phyloP scores from a whole-genome alignment of 2,888 invertebrate genomes.

The Orgyia antiqua region DNA sequence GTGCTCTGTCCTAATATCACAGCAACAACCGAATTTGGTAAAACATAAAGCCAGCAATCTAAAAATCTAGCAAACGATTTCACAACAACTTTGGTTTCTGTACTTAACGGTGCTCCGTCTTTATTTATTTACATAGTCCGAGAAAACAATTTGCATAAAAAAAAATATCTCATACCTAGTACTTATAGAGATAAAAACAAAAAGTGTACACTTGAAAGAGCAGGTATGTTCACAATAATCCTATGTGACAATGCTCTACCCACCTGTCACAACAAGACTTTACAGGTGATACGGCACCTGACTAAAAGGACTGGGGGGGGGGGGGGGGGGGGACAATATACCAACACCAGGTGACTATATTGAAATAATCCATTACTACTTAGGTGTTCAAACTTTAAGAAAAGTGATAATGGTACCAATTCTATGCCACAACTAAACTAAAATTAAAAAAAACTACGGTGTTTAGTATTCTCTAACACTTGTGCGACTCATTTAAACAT shows the following conservation, averaged over 20 bases:
- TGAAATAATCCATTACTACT: conserved; percentile 33
- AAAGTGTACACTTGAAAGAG: conserved; percentile 15
- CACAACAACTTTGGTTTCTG: too few relatives aligned
- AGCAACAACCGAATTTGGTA: too few relatives aligned
- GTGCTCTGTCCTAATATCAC: too few relatives aligned
- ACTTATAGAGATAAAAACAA: conserved; percentile 23
- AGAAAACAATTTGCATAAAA: conserved; percentile 19
- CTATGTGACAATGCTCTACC: conserved; percentile 42
- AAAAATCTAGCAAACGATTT: too few relatives aligned
- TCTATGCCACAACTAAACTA: too few relatives aligned
- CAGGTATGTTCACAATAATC: conserved; percentile 36
- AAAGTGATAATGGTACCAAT: too few relatives aligned
- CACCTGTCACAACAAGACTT: conserved; percentile 69
- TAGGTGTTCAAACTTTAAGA: too few relatives aligned
- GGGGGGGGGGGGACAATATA: conserved; percentile 12
- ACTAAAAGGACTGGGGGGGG: conserved; percentile 21
- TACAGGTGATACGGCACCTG: conserved; percentile 66
- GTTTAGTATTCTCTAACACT: too few relatives aligned
- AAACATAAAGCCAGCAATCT: too few relatives aligned
- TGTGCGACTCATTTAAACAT: too few relatives aligned
- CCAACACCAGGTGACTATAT: conserved; percentile 27
- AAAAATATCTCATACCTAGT: conserved; percentile 8
- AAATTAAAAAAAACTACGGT: neutral
- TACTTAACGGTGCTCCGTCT: too few relatives aligned
- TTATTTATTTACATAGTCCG: too few relatives aligned